phyloP scores from a whole-genome alignment of 1,140 invertebrate species.

The Ruditapes philippinarum region DNA sequence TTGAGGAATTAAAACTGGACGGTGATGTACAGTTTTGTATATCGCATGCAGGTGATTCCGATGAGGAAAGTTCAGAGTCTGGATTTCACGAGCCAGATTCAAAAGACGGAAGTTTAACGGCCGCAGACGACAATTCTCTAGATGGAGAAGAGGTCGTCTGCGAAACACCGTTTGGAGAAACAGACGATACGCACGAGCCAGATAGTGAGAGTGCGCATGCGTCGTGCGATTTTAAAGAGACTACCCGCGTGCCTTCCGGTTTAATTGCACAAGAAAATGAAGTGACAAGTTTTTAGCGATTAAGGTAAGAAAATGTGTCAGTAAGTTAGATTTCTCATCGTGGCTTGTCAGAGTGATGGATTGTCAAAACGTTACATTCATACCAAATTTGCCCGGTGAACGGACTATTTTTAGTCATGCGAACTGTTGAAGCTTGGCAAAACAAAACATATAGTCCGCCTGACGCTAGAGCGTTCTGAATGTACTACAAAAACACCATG shows the following conservation, averaged over 20 bases:
- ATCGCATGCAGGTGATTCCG: constrained; percentile 77
- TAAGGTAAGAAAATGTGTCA: constrained; percentile 31
- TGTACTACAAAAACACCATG: not conserved
- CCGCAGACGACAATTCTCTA: constrained; percentile 68
- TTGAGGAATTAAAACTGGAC: constrained; percentile 81
- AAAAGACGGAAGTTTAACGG: constrained; percentile 71
- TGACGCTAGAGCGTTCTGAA: not conserved
- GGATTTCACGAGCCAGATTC: constrained; percentile 83
- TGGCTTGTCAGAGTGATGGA: not conserved
- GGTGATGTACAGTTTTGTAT: constrained; percentile 80
- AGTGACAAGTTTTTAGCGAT: constrained; percentile 47
- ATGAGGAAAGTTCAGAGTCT: constrained; percentile 84
- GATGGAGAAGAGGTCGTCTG: constrained; percentile 71
- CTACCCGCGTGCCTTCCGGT: not conserved
- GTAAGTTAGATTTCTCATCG: constrained; percentile 2
- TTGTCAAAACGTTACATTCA: constrained; percentile 13
- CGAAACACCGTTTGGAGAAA: constrained; percentile 61
- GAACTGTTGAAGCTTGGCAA: not conserved
- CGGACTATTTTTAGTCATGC: not conserved
- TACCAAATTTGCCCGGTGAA: not conserved
- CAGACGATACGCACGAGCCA: constrained; percentile 7
- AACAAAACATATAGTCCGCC: not conserved
- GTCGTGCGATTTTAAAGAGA: not conserved
- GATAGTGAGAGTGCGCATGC: not conserved
- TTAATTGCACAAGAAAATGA: constrained; percentile 26